A percentile compares a stretch with the other conserved stretches of the same genome.
Conservation (phyloP, 2,797 vertebrate genomes). For the Sebastes nivosus region DNA sequence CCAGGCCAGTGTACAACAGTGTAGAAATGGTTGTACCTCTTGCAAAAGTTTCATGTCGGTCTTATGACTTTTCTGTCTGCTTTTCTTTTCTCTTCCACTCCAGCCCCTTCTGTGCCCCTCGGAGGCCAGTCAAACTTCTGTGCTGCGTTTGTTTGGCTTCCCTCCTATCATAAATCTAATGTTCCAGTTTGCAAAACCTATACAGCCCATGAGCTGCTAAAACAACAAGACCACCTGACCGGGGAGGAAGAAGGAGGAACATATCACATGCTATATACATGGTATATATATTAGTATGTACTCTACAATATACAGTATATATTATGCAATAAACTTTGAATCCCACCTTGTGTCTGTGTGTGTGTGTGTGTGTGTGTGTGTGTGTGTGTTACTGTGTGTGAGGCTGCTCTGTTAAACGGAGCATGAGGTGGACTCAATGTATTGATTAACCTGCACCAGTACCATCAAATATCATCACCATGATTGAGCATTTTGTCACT, state of each 20-base stretch:
- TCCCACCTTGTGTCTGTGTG: not conserved
- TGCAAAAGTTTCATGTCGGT: not conserved
- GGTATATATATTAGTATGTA: not conserved
- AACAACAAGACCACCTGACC: conserved; percentile 34
- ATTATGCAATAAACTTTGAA: not conserved
- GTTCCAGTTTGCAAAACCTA: conserved; percentile 26
- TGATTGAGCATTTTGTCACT: conserved; percentile 39
- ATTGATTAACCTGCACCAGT: conserved; percentile 29
- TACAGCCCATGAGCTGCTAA: conserved; percentile 2
- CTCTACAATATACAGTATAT: not conserved
- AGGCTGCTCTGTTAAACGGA: not conserved
- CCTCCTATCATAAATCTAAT: conserved; percentile 50
- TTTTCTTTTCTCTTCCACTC: conserved; percentile 23
- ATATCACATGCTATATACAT: not conserved
- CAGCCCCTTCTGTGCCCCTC: conserved; percentile 20
- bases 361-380: not conserved
- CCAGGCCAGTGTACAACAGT: not conserved
- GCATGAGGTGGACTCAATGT: conserved; percentile 18
- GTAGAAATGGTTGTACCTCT: not conserved
- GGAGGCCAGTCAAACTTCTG: conserved; percentile 20
- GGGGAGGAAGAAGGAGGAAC: not conserved
- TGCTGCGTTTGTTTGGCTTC: conserved; percentile 34
- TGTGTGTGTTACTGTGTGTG: not conserved
- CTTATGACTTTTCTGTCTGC: conserved; percentile 11
- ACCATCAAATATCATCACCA: conserved; percentile 22